Base-by-base conservation (phyloP, 2,888 invertebrate genomes). In the Pammene aurita region DNA sequence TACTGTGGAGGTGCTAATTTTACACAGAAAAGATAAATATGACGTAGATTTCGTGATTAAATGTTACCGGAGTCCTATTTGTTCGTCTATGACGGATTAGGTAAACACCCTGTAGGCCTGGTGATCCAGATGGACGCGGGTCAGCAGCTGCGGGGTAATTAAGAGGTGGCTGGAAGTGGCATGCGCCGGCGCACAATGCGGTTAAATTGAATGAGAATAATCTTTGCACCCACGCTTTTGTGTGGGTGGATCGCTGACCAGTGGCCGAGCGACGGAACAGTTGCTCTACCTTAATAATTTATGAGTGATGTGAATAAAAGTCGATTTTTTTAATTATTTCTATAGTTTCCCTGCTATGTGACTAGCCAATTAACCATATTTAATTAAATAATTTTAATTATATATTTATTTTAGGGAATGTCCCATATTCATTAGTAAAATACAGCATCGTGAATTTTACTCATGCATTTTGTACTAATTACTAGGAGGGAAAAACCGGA, bases 181-280 rank as follows among this genome's bases (percentile, higher is more conserved):
- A 89, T 90, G 91, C 92, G 92, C 88, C 84, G 81, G 89, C 89
- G 90, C 89, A 91, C 92, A 92, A 92, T 92, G 89, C 90, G 82
- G 86, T 86, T 92, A 92, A 92, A 92, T 92, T 92, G 92, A 92
- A 92, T 92, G 92, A 89, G 89, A 90, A 87, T 92, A 92, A 92
- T 92, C 92, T 92, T 92, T 91, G 89, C 92, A 90, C 92, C 92
- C 92, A 92, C 92, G 91, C 90, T 82, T 86, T 89, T 86, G 86
- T 86, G 92, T 92, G 90, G 92, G 92, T 88, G 92, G 91, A 92
- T 88, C 84, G 84, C 85, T 92, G 92, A 91, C 92, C 92, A 82
- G 82, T 83, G 81, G 72, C 67, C 71, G 67, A 67, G 70, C 72
- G 75, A 52, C 66, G 7, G 66, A 71, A 67, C 76, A 72, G 80